Conservation (phyloP, 30 jellyfish, hydroid and myxozoan genomes). For the Pelagia noctiluca region DNA sequence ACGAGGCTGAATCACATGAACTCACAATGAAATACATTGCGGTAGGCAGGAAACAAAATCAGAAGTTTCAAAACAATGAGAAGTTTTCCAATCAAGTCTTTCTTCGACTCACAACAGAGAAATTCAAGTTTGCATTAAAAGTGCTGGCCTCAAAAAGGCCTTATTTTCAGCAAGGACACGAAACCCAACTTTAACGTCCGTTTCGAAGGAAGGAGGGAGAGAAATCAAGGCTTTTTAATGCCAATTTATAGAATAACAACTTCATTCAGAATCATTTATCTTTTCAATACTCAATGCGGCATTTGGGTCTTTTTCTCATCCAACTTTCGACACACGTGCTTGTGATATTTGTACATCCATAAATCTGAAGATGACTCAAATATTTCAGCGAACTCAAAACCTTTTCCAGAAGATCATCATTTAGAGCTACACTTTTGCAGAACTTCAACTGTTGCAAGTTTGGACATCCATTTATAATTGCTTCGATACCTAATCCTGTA, state of each 20-base stretch:
- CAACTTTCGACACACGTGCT: conserved; percentile 12
- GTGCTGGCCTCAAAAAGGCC: too few relatives aligned
- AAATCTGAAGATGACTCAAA: conserved; percentile 13
- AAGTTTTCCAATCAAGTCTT: too few relatives aligned
- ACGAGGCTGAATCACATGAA: too few relatives aligned
- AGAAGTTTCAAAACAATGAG: too few relatives aligned
- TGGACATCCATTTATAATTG: neutral
- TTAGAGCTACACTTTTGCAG: conserved; percentile 37
- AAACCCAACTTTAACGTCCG: too few relatives aligned
- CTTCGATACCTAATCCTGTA: conserved; percentile 29
- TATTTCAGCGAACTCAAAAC: neutral
- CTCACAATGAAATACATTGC: too few relatives aligned
- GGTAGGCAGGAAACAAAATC: too few relatives aligned
- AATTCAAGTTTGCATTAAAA: too few relatives aligned
- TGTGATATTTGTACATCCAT: conserved; percentile 41
- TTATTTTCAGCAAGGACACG: too few relatives aligned
- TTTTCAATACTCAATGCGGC: conserved; percentile 15
- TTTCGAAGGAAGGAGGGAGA: too few relatives aligned
- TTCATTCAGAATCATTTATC: neutral
- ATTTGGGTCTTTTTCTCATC: conserved; percentile 33
- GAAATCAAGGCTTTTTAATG: too few relatives aligned
- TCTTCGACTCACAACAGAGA: too few relatives aligned
- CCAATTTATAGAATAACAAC: neutral
- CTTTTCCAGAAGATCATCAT: conserved; percentile 16
- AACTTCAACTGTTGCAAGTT: conserved; percentile 24